Evolutionary conservation across 2,113 vertebrate species (phyloP).

Genomic region (Mesoclemmys tuberculata): DNA sequence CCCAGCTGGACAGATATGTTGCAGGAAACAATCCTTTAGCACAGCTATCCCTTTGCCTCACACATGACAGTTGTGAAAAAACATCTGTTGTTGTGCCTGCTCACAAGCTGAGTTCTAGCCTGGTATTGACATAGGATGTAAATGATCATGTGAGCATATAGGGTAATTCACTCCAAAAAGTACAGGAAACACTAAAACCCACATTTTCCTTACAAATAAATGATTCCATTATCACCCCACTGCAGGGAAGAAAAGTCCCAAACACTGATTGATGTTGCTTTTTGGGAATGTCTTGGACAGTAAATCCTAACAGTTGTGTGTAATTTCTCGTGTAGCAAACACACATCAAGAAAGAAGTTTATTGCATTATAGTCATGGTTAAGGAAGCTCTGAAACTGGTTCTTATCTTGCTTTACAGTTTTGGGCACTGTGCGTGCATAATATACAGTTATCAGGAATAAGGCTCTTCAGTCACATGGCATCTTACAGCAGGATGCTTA

Average conservation of each 20-base stretch:
- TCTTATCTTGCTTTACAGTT: neutral
- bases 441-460: neutral
- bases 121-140: slow-evolving; percentile 26
- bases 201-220: neutral
- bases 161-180: slow-evolving; percentile 57
- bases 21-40: slow-evolving; percentile 1
- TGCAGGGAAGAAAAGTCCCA: neutral
- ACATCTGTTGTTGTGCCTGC: accelerated
- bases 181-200: neutral
- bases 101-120: slow-evolving; percentile 1
- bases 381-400: neutral
- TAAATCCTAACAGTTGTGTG: neutral
- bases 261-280: neutral
- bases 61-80: slow-evolving; percentile 23
- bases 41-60: slow-evolving; percentile 23
- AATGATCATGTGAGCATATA: neutral
- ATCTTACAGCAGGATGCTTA: neutral
- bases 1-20: slow-evolving; percentile 35
- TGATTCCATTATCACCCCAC: neutral
- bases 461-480: neutral
- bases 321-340: neutral
- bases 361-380: too few relatives aligned
- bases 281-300: neutral
- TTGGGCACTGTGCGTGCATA: neutral
- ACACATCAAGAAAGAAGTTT: neutral